phyloP scores from a whole-genome alignment of 2,888 invertebrate genomes.

The Pollenia labialis region DNA sequence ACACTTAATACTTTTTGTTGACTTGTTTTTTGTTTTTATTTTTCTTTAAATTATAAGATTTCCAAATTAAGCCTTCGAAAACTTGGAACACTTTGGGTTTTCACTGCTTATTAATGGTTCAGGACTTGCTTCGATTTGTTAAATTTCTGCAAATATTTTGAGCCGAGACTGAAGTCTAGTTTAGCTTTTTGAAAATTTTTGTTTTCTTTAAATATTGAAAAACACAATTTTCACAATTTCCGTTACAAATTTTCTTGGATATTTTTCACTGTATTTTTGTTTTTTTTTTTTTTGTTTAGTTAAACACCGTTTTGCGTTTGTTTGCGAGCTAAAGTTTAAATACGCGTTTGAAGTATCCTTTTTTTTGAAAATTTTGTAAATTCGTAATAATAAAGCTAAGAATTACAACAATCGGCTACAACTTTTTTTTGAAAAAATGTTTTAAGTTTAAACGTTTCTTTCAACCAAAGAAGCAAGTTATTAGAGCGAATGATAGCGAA shows the following conservation, averaged over 20 bases:
- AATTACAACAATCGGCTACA: slow-evolving; percentile 83
- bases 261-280: slow-evolving; percentile 51
- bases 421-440: slow-evolving; percentile 68
- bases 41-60: slow-evolving; percentile 35
- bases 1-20: slow-evolving; percentile 80
- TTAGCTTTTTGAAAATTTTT: slow-evolving; percentile 74
- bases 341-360: slow-evolving; percentile 62
- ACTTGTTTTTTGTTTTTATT: slow-evolving; percentile 27
- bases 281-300: neutral
- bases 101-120: slow-evolving; percentile 80
- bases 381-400: slow-evolving; percentile 77
- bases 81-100: slow-evolving; percentile 76
- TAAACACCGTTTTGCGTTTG: slow-evolving; percentile 46
- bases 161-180: slow-evolving; percentile 79
- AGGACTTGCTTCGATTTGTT: slow-evolving; percentile 74
- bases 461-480: slow-evolving; percentile 85
- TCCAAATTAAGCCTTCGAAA: slow-evolving; percentile 80
- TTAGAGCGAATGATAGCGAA: slow-evolving; percentile 88
- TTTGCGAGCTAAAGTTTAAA: slow-evolving; percentile 34
- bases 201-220: slow-evolving; percentile 58
- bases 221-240: slow-evolving; percentile 72
- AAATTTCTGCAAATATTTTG: slow-evolving; percentile 59
- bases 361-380: slow-evolving; percentile 46
- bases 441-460: slow-evolving; percentile 74
- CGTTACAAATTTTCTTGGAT: slow-evolving; percentile 49